phyloP scores from a whole-genome alignment of 2,113 vertebrate genomes.

The Coptodon rendalli region DNA sequence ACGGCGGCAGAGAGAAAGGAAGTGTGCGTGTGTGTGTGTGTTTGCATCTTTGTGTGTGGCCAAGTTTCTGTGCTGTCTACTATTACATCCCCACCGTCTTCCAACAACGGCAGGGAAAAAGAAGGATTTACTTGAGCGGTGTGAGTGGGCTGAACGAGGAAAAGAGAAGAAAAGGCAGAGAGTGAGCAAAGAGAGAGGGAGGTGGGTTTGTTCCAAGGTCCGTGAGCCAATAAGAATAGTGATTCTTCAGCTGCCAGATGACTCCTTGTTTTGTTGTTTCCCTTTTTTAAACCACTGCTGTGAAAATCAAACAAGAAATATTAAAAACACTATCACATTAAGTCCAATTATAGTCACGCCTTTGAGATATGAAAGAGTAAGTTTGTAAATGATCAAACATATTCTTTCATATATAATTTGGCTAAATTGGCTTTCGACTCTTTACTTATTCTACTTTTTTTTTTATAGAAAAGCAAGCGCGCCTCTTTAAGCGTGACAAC shows the following conservation, averaged over 20 bases:
- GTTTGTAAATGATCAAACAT: background rate
- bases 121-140: constrained; percentile 46
- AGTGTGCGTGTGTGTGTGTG: background rate
- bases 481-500: background rate
- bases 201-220: constrained; percentile 47
- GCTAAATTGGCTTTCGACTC: background rate
- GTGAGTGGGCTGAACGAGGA: constrained; percentile 39
- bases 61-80: constrained; percentile 42
- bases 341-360: background rate
- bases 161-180: constrained; percentile 12
- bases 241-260: constrained; percentile 35
- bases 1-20: background rate
- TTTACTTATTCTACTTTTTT: background rate
- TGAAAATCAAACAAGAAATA: background rate
- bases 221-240: constrained; percentile 37
- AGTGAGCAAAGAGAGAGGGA: background rate
- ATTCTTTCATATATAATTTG: background rate
- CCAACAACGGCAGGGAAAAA: constrained; percentile 37
- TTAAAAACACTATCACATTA: background rate
- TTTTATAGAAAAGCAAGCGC: background rate
- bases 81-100: constrained; percentile 50
- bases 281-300: background rate
- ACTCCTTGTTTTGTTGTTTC: background rate
- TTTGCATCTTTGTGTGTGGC: constrained; percentile 30
- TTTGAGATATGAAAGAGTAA: background rate